Conservation (phyloP, 1,140 invertebrate species). For the Plectus sambesii region DNA sequence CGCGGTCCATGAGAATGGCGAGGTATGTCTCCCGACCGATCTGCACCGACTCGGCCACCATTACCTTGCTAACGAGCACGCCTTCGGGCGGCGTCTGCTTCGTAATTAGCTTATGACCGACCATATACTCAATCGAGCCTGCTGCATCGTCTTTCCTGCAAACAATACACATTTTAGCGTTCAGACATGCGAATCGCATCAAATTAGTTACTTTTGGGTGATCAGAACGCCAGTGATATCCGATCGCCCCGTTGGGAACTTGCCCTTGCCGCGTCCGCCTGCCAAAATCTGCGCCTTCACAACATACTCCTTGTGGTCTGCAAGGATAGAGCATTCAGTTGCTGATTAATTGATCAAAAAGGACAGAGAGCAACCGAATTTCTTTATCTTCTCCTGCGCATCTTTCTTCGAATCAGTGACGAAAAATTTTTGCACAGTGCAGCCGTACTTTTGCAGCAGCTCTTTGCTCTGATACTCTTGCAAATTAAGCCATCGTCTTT, state of each 20-base stretch:
- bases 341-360: slow-evolving; percentile 14
- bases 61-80: slow-evolving; percentile 83
- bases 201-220: slow-evolving; percentile 72
- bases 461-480: slow-evolving; percentile 97
- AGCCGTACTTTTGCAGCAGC: slow-evolving; percentile 70
- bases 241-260: slow-evolving; percentile 90
- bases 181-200: no score
- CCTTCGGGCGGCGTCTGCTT: slow-evolving; percentile 91
- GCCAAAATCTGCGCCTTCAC: slow-evolving; percentile 97
- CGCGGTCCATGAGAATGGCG: slow-evolving; percentile 83
- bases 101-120: slow-evolving; percentile 79
- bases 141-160: slow-evolving; percentile 72
- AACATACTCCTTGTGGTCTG: slow-evolving; percentile 81
- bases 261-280: slow-evolving; percentile 90
- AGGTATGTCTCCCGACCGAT: slow-evolving; percentile 90
- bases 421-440: slow-evolving; percentile 84
- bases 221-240: slow-evolving; percentile 82
- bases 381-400: slow-evolving; percentile 57
- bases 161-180: no score
- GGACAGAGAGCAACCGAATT: slow-evolving; percentile 60
- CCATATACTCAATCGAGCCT: slow-evolving; percentile 70
- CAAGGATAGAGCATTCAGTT: slow-evolving; percentile 38
- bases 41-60: slow-evolving; percentile 96
- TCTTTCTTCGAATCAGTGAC: slow-evolving; percentile 64
- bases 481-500: slow-evolving; percentile 71